phyloP scores from a whole-genome alignment of 2,797 vertebrate genomes.

The Epinephelus awoara region DNA sequence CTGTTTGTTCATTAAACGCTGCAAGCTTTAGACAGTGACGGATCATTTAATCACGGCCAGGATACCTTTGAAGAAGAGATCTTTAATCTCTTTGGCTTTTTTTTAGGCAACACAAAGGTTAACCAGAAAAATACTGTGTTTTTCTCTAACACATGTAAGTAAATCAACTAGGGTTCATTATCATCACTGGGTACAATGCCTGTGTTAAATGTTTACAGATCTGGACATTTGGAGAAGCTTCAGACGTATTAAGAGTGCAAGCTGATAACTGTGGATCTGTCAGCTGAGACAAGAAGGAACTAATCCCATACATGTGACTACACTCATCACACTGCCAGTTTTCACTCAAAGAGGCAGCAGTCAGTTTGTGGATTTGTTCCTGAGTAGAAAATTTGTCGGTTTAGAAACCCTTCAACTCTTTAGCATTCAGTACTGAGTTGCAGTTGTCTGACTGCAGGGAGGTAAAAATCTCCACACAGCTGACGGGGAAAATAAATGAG shows the following conservation, averaged over 20 bases:
- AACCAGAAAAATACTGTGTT: background rate
- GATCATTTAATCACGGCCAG: background rate
- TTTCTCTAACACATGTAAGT: background rate
- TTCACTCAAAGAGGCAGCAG: background rate
- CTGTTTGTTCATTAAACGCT: background rate
- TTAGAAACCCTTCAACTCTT: background rate
- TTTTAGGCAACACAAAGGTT: background rate
- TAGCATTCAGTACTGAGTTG: background rate
- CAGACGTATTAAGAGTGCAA: background rate
- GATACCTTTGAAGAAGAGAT: background rate
- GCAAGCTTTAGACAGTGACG: background rate
- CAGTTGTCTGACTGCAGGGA: background rate
- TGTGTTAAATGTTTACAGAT: constrained; percentile 4
- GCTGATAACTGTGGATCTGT: constrained; percentile 2
- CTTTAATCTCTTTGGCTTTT: background rate
- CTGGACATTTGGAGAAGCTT: constrained; percentile 28
- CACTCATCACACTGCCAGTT: constrained; percentile 10
- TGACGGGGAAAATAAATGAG: background rate
- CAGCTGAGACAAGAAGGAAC: background rate
- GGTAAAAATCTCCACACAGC: background rate
- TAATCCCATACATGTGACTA: constrained; percentile 13
- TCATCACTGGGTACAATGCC: background rate
- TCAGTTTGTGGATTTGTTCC: background rate
- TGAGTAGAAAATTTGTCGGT: background rate
- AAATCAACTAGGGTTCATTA: background rate